Base-by-base conservation (phyloP, 2,888 invertebrate species). In the Steromphala cineraria region DNA sequence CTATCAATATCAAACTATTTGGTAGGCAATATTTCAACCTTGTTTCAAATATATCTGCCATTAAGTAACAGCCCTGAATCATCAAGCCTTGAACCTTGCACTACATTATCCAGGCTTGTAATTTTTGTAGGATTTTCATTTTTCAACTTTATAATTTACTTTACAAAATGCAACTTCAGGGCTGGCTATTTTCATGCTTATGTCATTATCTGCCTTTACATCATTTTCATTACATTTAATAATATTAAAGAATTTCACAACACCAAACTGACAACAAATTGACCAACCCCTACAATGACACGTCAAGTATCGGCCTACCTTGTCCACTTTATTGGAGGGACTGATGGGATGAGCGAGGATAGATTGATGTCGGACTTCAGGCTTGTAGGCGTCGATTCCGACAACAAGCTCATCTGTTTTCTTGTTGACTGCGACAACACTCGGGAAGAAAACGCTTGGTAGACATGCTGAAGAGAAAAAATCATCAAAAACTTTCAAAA, bases 361-460 rank as follows among this genome's bases (percentile, higher is more conserved):
- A 24, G 93, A 93, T 3, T 87, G 85, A 55, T 92, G 88, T 46
- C 95, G 90, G 24, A 93, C 88, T 17, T 93, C 91, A 2, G 94
- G 94, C 56, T 91, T 89, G 77, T 94, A 92, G 5, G 94, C 94
- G 78, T 94, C 94, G 67, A 91, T 87, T 4, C 95, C 95, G 83
- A 94, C 94, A 31, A 91, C 87, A 36, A 92, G 87, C 75, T 91
- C 89, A 67, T 90, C 87, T 75, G 90, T 92, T 53, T 91, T 91
- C 79, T 91, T 90, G 83, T 94, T 92, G 53, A 92, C 92, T 19
- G 94, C 94, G 85, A 94, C 94, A 53, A 95, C 93, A 77, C 94
- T 94, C 1, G 95, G 95, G 90, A 95, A 94, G 92, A 95, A 95
- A 78, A 94, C 84, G 81, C 94, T 93, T 10, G 95, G 95, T 78